Percentiles rank a stretch among this genome's conserved stretches.
Evolutionary conservation across 2,797 vertebrate species (phyloP).

Genomic region (Ctenochaetus hawaiiensis): DNA sequence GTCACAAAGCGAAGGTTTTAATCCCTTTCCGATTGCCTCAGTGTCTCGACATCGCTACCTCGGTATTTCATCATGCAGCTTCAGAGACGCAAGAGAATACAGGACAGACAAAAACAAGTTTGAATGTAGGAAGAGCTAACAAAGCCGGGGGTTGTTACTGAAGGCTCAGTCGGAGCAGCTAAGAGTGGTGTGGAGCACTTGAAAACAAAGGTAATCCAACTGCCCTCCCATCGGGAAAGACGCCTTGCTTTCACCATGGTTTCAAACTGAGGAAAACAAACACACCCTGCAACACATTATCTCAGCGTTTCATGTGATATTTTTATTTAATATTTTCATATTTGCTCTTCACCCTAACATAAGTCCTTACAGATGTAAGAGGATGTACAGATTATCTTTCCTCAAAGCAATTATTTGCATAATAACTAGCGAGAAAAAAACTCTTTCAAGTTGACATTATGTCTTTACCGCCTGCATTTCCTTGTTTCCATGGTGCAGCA

Average conservation of each 20-base stretch:
- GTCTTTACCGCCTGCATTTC: background rate
- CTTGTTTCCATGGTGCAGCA: no score
- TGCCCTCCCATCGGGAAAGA: conserved; percentile 30
- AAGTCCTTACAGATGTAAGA: conserved; percentile 9
- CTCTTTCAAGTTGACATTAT: background rate
- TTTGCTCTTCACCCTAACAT: conserved; percentile 16
- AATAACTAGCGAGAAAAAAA: background rate
- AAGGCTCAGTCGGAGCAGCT: conserved; percentile 45
- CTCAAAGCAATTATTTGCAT: background rate
- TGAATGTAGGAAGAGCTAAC: conserved; percentile 54
- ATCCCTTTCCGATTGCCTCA: conserved; percentile 49
- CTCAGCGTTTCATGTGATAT: conserved; percentile 26
- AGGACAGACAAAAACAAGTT: conserved; percentile 65
- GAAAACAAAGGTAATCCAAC: conserved; percentile 58
- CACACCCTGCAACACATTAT: conserved; percentile 31
- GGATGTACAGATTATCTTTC: background rate
- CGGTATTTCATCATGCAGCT: conserved; percentile 70
- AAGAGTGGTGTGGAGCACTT: conserved; percentile 35
- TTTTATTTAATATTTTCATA: conserved; percentile 27
- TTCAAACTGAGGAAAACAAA: conserved; percentile 38
- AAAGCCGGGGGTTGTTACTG: conserved; percentile 34
- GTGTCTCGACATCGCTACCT: conserved; percentile 49
- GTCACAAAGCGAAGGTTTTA: conserved; percentile 62
- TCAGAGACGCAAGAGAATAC: conserved; percentile 55
- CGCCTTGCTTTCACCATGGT: conserved; percentile 22